These are phyloP conservation scores for Syrista parreyssii DNA, from an alignment of 2,888 invertebrate genomes.

Conservation along the genomic window DNA sequence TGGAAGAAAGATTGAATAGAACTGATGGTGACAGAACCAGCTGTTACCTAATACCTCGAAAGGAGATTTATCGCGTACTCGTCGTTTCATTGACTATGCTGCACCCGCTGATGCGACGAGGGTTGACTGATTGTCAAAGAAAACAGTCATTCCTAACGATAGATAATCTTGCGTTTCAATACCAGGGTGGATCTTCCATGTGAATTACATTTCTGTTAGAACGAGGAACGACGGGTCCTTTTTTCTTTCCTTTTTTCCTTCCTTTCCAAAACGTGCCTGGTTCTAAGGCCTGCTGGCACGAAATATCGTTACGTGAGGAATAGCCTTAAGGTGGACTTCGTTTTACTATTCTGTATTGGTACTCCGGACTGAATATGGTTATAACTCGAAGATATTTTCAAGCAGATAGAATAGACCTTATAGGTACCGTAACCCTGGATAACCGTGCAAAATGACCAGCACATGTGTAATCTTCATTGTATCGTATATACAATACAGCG, in stretches of 20 bases:
- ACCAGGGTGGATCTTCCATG: neutral
- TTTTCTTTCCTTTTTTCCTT: neutral
- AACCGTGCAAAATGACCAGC: neutral
- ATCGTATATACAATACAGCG: neutral
- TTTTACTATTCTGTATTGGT: neutral
- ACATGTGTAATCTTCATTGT: too few species aligned
- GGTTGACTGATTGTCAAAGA: neutral
- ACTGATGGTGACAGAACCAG: neutral
- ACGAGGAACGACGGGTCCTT: neutral
- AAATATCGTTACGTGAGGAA: neutral
- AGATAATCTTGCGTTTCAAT: neutral
- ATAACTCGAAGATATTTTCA: neutral
- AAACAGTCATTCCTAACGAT: neutral
- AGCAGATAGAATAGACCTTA: neutral
- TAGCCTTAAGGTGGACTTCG: neutral
- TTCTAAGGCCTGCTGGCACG: neutral
- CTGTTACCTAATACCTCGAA: neutral
- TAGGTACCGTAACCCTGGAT: neutral
- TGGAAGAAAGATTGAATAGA: neutral
- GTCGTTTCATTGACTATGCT: neutral
- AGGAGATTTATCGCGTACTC: neutral
- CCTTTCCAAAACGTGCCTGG: neutral
- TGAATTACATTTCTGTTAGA: neutral
- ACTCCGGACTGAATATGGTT: neutral
- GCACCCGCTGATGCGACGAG: neutral